Percentiles rank a stretch among this genome's conserved stretches.
Evolutionary conservation across 1,140 invertebrate genomes (phyloP).

Genomic region (Oedothorax gibbosus): DNA sequence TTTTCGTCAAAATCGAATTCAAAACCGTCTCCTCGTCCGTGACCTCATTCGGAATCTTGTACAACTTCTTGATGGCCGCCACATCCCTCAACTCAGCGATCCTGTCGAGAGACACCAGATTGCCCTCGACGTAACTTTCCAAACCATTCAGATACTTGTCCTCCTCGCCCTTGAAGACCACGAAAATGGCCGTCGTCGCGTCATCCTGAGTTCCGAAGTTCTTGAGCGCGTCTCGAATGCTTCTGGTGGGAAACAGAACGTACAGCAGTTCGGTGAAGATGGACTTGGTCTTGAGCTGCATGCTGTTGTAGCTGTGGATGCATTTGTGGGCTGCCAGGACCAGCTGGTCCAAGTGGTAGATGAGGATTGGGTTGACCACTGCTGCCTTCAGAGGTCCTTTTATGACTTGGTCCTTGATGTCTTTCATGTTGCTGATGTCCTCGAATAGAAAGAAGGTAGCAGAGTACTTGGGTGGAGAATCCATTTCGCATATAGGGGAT

Average conservation of each 20-base stretch:
- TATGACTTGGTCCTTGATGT: conserved; percentile 23
- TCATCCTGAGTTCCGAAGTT: conserved; percentile 24
- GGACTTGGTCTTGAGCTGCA: conserved; percentile 27
- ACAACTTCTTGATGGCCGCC: conserved; percentile 14
- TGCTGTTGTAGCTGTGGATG: background rate
- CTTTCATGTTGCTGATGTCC: conserved; percentile 39
- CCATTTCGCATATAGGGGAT: too few species aligned
- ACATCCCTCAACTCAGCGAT: background rate
- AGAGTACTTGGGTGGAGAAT: too few species aligned
- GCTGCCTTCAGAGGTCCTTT: conserved; percentile 14
- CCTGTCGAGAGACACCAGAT: background rate
- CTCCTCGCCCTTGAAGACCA: background rate
- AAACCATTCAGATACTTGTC: background rate
- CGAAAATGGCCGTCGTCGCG: conserved; percentile 14
- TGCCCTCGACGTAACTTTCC: conserved; percentile 1
- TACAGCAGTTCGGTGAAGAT: conserved; percentile 33
- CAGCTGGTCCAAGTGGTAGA: conserved; percentile 2
- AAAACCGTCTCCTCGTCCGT: conserved; percentile 13
- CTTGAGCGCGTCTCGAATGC: conserved; percentile 30
- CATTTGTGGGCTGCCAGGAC: conserved; percentile 2
- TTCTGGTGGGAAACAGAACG: conserved; percentile 23
- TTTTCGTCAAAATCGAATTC: conserved; percentile 32
- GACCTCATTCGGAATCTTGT: conserved; percentile 22
- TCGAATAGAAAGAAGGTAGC: background rate
- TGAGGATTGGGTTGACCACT: conserved; percentile 19